Conservation (phyloP, 2,113 vertebrate genomes). For the Brachyhypopomus gauderio region DNA sequence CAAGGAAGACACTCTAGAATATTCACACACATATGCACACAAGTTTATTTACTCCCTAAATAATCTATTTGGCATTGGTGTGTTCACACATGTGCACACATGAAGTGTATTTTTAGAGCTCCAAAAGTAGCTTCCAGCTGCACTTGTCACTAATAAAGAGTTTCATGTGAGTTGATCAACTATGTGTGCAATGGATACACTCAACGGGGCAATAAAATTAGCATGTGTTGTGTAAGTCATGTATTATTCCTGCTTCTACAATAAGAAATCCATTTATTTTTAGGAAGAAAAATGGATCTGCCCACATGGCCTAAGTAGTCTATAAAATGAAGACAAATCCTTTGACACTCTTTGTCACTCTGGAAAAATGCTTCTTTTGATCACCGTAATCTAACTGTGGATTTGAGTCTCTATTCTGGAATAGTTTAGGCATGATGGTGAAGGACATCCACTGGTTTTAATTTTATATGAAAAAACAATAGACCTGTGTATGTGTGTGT, state of each 20-base stretch:
- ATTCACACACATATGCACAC: too few relatives aligned
- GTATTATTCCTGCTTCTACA: slow-evolving; percentile 1
- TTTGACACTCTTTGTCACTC: slow-evolving; percentile 51
- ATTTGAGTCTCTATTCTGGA: slow-evolving; percentile 49
- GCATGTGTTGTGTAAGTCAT: slow-evolving; percentile 4
- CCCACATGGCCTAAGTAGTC: slow-evolving; percentile 34
- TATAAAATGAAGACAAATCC: slow-evolving; percentile 51
- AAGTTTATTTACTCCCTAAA: too few relatives aligned
- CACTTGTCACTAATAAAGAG: too few relatives aligned
- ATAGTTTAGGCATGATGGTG: slow-evolving; percentile 50
- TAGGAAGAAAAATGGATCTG: slow-evolving; percentile 35
- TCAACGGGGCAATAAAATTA: not conserved
- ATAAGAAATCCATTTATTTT: slow-evolving; percentile 24
- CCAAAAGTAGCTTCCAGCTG: too few relatives aligned
- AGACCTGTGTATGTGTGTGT: slow-evolving; percentile 24
- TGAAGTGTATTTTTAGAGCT: too few relatives aligned
- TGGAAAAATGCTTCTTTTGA: slow-evolving; percentile 52
- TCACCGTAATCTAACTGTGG: slow-evolving; percentile 53
- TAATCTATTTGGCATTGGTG: too few relatives aligned
- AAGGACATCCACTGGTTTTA: slow-evolving; percentile 52
- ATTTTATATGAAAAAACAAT: slow-evolving; percentile 52
- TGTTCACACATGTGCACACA: not conserved
- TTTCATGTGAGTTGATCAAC: too few relatives aligned
- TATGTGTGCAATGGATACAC: too few relatives aligned
- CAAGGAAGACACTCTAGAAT: too few relatives aligned